Percentiles rank a stretch among this genome's conserved stretches.
Conservation (phyloP, 1,140 invertebrate species). For the Hyphantria cunea region DNA sequence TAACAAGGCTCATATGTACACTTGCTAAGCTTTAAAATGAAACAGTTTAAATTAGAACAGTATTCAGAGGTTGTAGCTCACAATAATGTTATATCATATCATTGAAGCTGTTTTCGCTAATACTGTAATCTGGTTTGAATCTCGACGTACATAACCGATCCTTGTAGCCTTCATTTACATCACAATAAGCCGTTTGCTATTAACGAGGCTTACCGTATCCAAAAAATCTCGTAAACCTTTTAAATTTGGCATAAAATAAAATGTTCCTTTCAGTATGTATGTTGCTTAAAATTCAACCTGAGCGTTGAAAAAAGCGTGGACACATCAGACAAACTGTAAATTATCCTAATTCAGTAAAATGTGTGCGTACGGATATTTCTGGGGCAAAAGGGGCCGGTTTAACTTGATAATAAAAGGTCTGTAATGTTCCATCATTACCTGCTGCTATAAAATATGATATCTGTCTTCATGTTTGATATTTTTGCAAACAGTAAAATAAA, state of each 20-base stretch:
- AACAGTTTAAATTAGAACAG: no score
- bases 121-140: no score
- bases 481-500: background rate
- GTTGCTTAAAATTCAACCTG: conserved; percentile 27
- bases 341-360: conserved; percentile 51
- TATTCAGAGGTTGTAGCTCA: no score
- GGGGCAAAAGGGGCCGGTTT: conserved; percentile 34
- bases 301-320: conserved; percentile 29
- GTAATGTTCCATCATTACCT: conserved; percentile 38
- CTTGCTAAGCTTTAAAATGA: no score
- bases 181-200: background rate
- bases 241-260: conserved; percentile 4
- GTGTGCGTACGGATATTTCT: conserved; percentile 25
- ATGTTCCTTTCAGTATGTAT: conserved; percentile 5
- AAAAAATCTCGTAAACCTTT: conserved; percentile 3
- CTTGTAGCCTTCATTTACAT: conserved; percentile 5
- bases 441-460: conserved; percentile 13
- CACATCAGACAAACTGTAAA: conserved; percentile 49
- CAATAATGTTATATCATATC: no score
- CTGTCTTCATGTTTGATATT: conserved; percentile 11
- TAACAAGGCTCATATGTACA: no score
- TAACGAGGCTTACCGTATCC: background rate
- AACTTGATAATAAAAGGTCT: conserved; percentile 54
- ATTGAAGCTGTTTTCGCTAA: no score
- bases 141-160: background rate